Conservation (phyloP, 2,888 invertebrate species). For the Temnothorax rugatulus region DNA sequence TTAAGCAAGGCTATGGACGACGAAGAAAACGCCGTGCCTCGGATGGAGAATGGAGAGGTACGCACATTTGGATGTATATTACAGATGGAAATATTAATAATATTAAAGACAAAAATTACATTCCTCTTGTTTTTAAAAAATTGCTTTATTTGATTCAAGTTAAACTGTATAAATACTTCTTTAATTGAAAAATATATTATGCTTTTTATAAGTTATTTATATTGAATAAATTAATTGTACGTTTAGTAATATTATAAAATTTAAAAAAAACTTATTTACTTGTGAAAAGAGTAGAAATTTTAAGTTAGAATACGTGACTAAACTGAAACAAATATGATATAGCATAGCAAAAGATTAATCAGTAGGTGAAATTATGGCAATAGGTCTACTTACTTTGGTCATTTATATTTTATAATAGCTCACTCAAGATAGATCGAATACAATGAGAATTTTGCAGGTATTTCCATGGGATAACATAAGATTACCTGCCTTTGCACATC, state of each 20-base stretch:
- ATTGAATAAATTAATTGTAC: neutral
- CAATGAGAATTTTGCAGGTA: constrained; percentile 86
- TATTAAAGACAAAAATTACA: too few species aligned
- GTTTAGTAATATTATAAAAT: neutral
- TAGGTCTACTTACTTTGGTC: constrained; percentile 7
- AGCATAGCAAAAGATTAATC: constrained; percentile 68
- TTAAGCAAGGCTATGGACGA: constrained; percentile 89
- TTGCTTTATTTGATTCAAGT: neutral
- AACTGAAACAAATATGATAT: constrained; percentile 33
- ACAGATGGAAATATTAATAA: too few species aligned
- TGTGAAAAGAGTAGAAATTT: neutral
- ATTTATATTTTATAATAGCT: constrained; percentile 47
- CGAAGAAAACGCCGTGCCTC: constrained; percentile 89
- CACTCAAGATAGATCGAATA: neutral
- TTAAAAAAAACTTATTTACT: neutral
- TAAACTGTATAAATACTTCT: neutral
- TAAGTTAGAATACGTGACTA: constrained; percentile 22
- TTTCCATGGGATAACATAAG: constrained; percentile 93
- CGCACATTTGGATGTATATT: constrained; percentile 14
- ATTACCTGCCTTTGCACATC: constrained; percentile 92
- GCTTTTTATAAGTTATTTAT: neutral
- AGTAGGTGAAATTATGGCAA: constrained; percentile 33
- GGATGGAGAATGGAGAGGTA: constrained; percentile 89
- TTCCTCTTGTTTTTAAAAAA: neutral
- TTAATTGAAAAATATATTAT: neutral